Base-by-base conservation (phyloP, 2,888 invertebrate species). In the Colletes collaris region DNA sequence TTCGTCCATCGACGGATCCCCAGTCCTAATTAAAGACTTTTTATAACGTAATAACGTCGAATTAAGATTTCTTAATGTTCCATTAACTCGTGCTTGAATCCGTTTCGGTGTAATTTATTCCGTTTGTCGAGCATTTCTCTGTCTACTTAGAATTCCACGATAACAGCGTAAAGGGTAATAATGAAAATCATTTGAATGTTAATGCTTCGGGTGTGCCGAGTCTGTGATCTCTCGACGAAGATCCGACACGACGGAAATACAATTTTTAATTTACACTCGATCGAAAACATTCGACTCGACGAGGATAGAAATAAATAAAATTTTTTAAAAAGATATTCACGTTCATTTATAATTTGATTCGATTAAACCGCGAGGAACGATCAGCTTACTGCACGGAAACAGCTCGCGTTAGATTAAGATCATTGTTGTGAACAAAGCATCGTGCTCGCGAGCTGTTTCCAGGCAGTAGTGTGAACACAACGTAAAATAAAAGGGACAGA, bases 391-490 rank as follows among this genome's bases (percentile, higher is more conserved):
- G 6, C 8, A 10, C 8, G 8, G 0, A 46, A 8, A 10, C 10
- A 40, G 40, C 46, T 71, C 71, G 46, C 7, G 63, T 50, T 63
- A 75, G 70, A 75, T 75, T 63, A 75, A 76, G 71, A 76, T 76
- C 64, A 44, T 53, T 37, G 19, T 52, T 11, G 69, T 8, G 37
- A 76, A 69, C 49, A 69, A n/a, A 69, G 27, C 40, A 46, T 10
- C 16, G 52, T 35, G 35, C 59, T 55, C 44, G 40, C 11, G 6
- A 63, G 40, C 52, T 56, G 56, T 73, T 65, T 60, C 37, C 56
- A 75, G 27, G 27, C 37, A 49, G 52, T 27, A 59, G 53, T 64
- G 73, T 60, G 66, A 74, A 74, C 68, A n/a, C 19, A 63, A 70
- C 52, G 74, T 53, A 50, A 79, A 76, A 56, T 56, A 62, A 66